These are phyloP conservation scores for Odontesthes bonariensis DNA, from an alignment of 2,113 vertebrate genomes.

Conservation along the genomic window DNA sequence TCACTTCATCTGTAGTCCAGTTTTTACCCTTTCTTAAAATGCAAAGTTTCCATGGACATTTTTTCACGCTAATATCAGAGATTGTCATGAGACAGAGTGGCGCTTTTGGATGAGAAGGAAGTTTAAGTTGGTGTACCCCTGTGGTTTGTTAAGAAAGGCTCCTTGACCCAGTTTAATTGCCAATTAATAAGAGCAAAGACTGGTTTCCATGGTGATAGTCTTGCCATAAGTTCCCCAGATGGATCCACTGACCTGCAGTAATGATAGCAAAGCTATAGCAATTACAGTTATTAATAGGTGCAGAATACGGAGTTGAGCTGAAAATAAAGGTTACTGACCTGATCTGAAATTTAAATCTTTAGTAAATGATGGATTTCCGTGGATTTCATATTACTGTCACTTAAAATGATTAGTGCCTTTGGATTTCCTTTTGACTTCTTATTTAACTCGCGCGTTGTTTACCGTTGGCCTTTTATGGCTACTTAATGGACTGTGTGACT, in stretches of 20 bases:
- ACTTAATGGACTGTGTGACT: constrained; percentile 55
- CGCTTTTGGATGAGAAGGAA: background rate
- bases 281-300: constrained; percentile 49
- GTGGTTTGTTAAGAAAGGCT: constrained; percentile 45
- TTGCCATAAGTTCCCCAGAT: constrained; percentile 43
- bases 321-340: constrained; percentile 31
- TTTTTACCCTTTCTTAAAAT: background rate
- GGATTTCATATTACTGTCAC: constrained; percentile 1
- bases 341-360: constrained; percentile 20
- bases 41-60: background rate
- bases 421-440: constrained; percentile 18
- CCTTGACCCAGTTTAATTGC: constrained; percentile 74
- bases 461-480: constrained; percentile 27
- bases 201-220: constrained; percentile 61
- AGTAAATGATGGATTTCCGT: background rate
- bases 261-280: constrained; percentile 48
- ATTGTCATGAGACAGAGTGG: background rate
- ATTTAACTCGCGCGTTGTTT: background rate
- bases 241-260: constrained; percentile 61
- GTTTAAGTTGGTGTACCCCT: constrained; percentile 27
- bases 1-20: background rate
- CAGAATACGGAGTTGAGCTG: constrained; percentile 10
- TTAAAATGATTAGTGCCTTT: background rate
- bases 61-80: constrained; percentile 11
- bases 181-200: constrained; percentile 62